phyloP scores from a whole-genome alignment of 2,113 vertebrate species.

The Centropus unirufus region DNA sequence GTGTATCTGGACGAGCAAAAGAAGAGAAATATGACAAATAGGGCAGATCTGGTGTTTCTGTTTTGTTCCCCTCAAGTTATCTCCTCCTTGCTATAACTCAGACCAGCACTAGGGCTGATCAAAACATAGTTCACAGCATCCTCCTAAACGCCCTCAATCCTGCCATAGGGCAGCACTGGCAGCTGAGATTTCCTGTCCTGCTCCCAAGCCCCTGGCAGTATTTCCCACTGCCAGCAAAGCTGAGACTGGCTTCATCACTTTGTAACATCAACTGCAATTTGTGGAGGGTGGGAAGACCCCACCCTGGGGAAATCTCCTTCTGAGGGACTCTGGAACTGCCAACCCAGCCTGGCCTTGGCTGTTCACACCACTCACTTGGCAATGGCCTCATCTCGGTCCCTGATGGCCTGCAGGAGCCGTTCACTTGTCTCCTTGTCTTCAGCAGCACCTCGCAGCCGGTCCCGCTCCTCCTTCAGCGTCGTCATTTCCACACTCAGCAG shows the following conservation, averaged over 20 bases:
- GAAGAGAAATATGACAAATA: neutral
- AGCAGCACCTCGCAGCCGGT: conserved; percentile 81
- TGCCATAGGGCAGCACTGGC: neutral
- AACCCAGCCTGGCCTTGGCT: neutral
- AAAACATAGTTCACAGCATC: neutral
- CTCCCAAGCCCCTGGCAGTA: neutral
- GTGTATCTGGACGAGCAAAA: neutral
- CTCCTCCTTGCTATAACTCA: neutral
- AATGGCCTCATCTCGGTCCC: conserved; percentile 94
- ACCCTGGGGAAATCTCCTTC: neutral
- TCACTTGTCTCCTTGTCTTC: conserved; percentile 88
- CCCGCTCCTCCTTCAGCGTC: conserved; percentile 87
- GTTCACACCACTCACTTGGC: conserved; percentile 83
- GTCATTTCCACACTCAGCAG: conserved; percentile 92
- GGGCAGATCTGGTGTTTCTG: neutral
- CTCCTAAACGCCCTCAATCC: neutral
- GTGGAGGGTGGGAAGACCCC: neutral
- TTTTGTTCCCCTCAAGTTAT: neutral
- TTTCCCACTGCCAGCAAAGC: neutral
- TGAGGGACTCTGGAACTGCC: neutral
- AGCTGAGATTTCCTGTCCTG: neutral
- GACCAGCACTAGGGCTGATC: neutral
- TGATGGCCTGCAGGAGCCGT: conserved; percentile 92
- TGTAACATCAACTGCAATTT: neutral
- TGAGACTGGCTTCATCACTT: neutral